A percentile compares a stretch with the other conserved stretches of the same genome.
These are phyloP conservation scores for Lemur catta DNA, from an alignment of 2,797 vertebrate species.

Conservation along the genomic window DNA sequence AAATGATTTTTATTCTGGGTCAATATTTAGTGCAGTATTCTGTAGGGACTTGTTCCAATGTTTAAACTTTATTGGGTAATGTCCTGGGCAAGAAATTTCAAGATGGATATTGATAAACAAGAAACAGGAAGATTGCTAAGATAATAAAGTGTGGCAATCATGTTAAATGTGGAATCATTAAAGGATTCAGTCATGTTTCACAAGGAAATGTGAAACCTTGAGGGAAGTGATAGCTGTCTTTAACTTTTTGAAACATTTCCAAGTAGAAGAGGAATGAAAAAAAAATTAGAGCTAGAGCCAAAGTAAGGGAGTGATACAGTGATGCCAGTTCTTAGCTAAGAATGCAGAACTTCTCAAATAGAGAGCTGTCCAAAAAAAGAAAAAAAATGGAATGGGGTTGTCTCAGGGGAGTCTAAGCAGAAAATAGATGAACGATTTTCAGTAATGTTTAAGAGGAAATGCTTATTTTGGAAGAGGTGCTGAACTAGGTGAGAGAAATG, in stretches of 20 bases:
- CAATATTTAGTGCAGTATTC: not conserved
- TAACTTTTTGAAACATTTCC: conserved; percentile 38
- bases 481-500: conserved; percentile 2
- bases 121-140: not conserved
- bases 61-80: not conserved
- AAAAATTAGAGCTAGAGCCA: not conserved
- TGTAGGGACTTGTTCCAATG: not conserved
- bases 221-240: not conserved
- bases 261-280: conserved; percentile 36
- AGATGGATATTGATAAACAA: not conserved
- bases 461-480: conserved; percentile 32
- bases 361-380: not conserved
- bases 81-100: not conserved
- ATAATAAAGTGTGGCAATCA: not conserved
- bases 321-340: not conserved
- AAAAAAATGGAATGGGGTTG: not conserved
- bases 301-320: conserved; percentile 10
- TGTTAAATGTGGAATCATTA: not conserved
- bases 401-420: conserved; percentile 7
- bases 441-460: conserved; percentile 23
- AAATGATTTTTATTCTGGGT: not conserved
- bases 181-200: not conserved
- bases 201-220: not conserved
- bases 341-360: conserved; percentile 34
- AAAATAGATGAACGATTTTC: conserved; percentile 26